phyloP scores from a whole-genome alignment of 2,888 invertebrate species.

The Agrochola litura region DNA sequence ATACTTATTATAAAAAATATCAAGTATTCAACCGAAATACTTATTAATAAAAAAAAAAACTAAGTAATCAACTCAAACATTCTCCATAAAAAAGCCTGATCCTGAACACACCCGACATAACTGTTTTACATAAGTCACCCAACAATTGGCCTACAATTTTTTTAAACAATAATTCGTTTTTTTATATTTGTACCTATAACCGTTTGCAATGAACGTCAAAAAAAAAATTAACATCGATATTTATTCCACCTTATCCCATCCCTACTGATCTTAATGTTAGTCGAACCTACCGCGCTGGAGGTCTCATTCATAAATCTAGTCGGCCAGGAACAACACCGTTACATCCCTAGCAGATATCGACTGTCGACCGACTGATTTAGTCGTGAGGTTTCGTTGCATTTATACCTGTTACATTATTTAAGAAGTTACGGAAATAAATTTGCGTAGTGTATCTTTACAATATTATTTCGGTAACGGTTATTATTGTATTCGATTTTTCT shows the following conservation, averaged over 20 bases:
- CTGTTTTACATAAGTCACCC: no score
- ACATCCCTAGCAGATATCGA: constrained; percentile 81
- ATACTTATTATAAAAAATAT: no score
- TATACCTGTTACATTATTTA: constrained; percentile 61
- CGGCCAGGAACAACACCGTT: constrained; percentile 80
- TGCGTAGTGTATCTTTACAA: constrained; percentile 33
- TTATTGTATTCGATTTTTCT: neutral
- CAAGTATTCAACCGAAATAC: no score
- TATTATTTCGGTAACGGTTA: neutral
- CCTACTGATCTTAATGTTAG: constrained; percentile 72
- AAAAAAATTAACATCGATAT: constrained; percentile 21
- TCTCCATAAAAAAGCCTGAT: no score
- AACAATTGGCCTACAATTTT: no score
- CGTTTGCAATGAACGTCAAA: neutral
- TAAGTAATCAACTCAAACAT: no score
- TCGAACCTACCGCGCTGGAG: constrained; percentile 80
- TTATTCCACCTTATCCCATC: constrained; percentile 39
- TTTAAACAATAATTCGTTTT: no score
- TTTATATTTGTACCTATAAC: no score
- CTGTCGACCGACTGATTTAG: constrained; percentile 80
- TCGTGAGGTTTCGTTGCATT: constrained; percentile 66
- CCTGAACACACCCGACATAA: no score
- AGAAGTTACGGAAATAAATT: constrained; percentile 57
- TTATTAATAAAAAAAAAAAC: no score
- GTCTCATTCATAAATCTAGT: constrained; percentile 85